Base-by-base conservation (phyloP, 2,888 invertebrate species). In the Meta bourneti region DNA sequence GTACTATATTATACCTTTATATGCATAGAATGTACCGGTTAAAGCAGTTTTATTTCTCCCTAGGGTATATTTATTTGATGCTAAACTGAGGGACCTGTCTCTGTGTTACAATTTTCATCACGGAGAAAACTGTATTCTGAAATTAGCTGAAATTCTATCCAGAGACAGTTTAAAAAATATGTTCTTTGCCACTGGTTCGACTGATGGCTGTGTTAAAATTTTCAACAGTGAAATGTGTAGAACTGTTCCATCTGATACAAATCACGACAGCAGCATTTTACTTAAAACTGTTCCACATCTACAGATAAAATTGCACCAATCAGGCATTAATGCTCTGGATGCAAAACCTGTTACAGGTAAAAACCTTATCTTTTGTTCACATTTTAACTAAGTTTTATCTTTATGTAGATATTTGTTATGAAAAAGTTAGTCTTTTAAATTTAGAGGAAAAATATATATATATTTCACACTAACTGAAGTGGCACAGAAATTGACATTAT, bases 291-390 rank as follows among this genome's bases (percentile, higher is more conserved):
- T 49, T 16, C 61, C 70, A 51, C 34, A 71, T n/a, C n/a, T 83
- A 13, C 20, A 49, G 51, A n/a, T 83, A 7, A 20, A 83, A 54
- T n/a, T 51, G 48, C 92, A 92, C 49, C 88, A 92, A 19, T 92
- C 92, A 70, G 92, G 92, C 13, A 80, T 92, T 7, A 92, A 92
- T 89, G 92, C 92, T 54, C 49, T 92, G 34, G 92, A 92, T 80
- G 48, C n/a, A 16, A 92, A 84, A 69, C 52, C 20, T 51, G 69
- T 92, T 8, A 16, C 19, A 74, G 88, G 92, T 92, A 83, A 20
- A 16, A 34, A 34, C 34, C 34, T 34, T 34, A 34, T 34, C 1
- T 71, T 11, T 6, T 81, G 1, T 54, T 52, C 13, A 61, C 61
- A 61, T 61, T 61, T 61, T 16, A 61, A 61, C 6, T 9, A 9